A percentile compares a stretch with the other conserved stretches of the same genome.
Conservation (phyloP, 2,113 vertebrate genomes). For the Eurypyga helias region DNA sequence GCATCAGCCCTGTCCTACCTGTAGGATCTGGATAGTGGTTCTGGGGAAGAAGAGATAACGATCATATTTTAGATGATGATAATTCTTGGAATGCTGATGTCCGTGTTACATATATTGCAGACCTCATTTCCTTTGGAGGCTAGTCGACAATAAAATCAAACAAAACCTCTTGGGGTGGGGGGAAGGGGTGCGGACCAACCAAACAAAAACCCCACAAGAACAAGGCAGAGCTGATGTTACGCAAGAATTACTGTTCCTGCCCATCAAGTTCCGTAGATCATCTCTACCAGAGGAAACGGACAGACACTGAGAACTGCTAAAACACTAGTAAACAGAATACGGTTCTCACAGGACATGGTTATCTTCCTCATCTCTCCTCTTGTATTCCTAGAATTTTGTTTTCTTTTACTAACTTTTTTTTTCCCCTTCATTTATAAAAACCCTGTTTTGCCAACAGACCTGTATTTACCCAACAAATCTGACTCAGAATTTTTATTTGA, state of each 20-base stretch:
- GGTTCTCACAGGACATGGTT: not conserved
- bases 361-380: not conserved
- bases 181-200: rapidly evolving
- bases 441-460: not conserved
- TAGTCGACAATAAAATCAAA: not conserved
- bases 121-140: not conserved
- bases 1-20: not conserved
- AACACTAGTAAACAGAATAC: not conserved
- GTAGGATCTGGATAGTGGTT: not conserved
- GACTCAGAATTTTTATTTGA: not conserved
- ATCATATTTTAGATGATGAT: not conserved
- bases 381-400: not conserved
- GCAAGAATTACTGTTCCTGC: not conserved
- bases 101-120: not conserved
- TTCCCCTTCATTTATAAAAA: not conserved
- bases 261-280: not conserved
- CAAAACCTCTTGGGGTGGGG: not conserved
- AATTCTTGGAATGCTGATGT: not conserved
- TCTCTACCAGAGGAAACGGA: not conserved
- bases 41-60: not conserved
- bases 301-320: not conserved
- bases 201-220: not conserved
- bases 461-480: not conserved
- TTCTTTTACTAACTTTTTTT: not conserved
- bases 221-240: not conserved